A percentile compares a stretch with the other conserved stretches of the same genome.
These are phyloP conservation scores for Congeria kusceri DNA, from an alignment of 2,888 invertebrate species.

Conservation along the genomic window DNA sequence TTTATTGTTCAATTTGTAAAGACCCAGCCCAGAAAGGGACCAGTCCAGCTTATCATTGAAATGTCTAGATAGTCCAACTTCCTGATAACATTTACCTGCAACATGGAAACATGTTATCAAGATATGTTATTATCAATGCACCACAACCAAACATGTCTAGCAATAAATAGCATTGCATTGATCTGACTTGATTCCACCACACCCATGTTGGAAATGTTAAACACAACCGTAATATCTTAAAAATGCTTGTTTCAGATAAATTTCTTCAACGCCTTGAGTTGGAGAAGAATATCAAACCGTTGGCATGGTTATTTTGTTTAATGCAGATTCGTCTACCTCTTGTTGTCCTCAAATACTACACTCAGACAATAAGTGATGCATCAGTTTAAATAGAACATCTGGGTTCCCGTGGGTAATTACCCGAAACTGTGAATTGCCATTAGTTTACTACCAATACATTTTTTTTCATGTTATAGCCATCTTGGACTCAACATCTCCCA, in stretches of 20 bases:
- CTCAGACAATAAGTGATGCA: neutral
- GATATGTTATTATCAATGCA: conserved; percentile 17
- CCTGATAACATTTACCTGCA: conserved; percentile 4
- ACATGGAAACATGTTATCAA: conserved; percentile 29
- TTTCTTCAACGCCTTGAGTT: conserved; percentile 24
- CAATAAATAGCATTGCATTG: conserved; percentile 11
- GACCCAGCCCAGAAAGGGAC: conserved; percentile 9
- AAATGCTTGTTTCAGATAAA: conserved; percentile 28
- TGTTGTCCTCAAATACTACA: neutral
- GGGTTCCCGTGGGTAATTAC: neutral
- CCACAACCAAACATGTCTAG: conserved; percentile 23
- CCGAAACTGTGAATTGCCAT: conserved; percentile 25
- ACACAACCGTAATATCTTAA: conserved; percentile 28
- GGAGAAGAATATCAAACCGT: conserved; percentile 30
- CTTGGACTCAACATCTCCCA: conserved; percentile 30
- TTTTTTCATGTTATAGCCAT: conserved; percentile 25
- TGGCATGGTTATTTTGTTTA: conserved; percentile 40
- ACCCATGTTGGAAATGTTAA: conserved; percentile 42
- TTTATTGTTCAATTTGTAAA: neutral
- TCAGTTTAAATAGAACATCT: neutral
- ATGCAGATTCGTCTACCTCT: conserved; percentile 20
- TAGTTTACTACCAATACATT: conserved; percentile 47
- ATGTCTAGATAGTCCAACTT: neutral
- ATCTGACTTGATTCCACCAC: conserved; percentile 5
- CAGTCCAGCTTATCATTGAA: conserved; percentile 35